These are phyloP conservation scores for Notolabrus celidotus DNA, from an alignment of 2,797 vertebrate genomes.

Conservation along the genomic window DNA sequence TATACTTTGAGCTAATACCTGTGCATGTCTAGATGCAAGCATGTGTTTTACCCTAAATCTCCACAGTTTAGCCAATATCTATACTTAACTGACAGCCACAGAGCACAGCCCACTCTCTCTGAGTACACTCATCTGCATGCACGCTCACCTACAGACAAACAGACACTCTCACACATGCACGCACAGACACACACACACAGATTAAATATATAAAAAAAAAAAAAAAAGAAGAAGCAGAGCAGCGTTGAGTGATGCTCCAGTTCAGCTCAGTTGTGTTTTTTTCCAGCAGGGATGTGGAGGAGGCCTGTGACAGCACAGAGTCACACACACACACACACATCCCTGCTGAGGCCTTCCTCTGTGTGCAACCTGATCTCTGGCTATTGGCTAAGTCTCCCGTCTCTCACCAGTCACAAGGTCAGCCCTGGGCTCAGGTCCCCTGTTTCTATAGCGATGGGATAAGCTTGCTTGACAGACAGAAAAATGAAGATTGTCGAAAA, in stretches of 20 bases:
- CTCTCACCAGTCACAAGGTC: slow-evolving; percentile 78
- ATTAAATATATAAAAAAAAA: slow-evolving; percentile 57
- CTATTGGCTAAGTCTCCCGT: slow-evolving; percentile 73
- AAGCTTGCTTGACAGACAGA: slow-evolving; percentile 69
- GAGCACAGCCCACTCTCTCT: slow-evolving; percentile 73
- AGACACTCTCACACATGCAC: slow-evolving; percentile 22
- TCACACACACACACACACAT: slow-evolving; percentile 65
- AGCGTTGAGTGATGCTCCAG: slow-evolving; percentile 71
- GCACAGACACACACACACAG: slow-evolving; percentile 28
- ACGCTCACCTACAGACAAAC: slow-evolving; percentile 63
- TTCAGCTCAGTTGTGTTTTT: slow-evolving; percentile 67
- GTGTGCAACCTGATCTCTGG: slow-evolving; percentile 79
- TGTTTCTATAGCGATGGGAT: slow-evolving; percentile 76
- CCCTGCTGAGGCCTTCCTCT: slow-evolving; percentile 69
- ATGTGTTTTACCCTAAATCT: slow-evolving; percentile 72
- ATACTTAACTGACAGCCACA: slow-evolving; percentile 75
- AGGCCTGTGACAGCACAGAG: slow-evolving; percentile 75
- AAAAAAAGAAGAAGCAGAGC: slow-evolving; percentile 49
- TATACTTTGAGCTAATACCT: slow-evolving; percentile 75
- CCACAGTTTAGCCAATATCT: slow-evolving; percentile 78
- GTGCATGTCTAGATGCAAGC: slow-evolving; percentile 81
- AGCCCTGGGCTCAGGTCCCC: slow-evolving; percentile 70
- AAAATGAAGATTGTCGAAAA: slow-evolving; percentile 75
- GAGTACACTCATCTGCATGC: slow-evolving; percentile 78
- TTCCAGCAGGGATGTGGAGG: slow-evolving; percentile 71